Evolutionary conservation across 1,140 invertebrate species (phyloP).

Genomic region (Drosophila quadrilineata): DNA sequence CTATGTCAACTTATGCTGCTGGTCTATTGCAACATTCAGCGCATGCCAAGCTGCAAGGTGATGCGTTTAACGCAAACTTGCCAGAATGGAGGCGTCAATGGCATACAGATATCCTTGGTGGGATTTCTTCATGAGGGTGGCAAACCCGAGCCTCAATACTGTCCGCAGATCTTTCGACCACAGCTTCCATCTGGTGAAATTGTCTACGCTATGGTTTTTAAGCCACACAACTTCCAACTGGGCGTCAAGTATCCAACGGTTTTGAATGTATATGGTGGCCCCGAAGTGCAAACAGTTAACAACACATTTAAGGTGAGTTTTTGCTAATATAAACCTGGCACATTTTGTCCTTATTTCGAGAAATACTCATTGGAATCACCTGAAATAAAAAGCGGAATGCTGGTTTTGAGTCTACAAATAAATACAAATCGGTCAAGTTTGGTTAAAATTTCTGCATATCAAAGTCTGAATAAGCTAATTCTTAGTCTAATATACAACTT

Average conservation of each 20-base stretch:
- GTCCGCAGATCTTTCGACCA: constrained; percentile 89
- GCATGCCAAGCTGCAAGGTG: constrained; percentile 90
- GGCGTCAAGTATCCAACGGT: constrained; percentile 95
- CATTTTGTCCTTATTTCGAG: too few relatives aligned
- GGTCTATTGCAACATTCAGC: constrained; percentile 93
- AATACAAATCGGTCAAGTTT: too few relatives aligned
- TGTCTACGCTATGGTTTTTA: constrained; percentile 96
- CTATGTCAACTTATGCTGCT: constrained; percentile 93
- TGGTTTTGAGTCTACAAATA: too few relatives aligned
- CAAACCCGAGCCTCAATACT: constrained; percentile 84
- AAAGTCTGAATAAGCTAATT: too few relatives aligned
- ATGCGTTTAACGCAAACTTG: constrained; percentile 86
- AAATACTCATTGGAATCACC: too few relatives aligned
- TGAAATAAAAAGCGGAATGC: too few relatives aligned
- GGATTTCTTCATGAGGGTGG: constrained; percentile 88
- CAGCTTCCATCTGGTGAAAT: constrained; percentile 87
- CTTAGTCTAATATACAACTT: too few relatives aligned
- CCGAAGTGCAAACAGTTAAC: constrained; percentile 97
- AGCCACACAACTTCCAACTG: constrained; percentile 89
- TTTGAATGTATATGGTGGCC: constrained; percentile 98
- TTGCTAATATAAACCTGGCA: too few relatives aligned
- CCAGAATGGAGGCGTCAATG: constrained; percentile 82
- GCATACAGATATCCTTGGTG: constrained; percentile 85
- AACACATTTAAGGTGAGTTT: constrained; percentile 96
- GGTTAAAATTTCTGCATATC: too few relatives aligned